phyloP scores from a whole-genome alignment of 2,888 invertebrate genomes.

The Anagyrus pseudococci region DNA sequence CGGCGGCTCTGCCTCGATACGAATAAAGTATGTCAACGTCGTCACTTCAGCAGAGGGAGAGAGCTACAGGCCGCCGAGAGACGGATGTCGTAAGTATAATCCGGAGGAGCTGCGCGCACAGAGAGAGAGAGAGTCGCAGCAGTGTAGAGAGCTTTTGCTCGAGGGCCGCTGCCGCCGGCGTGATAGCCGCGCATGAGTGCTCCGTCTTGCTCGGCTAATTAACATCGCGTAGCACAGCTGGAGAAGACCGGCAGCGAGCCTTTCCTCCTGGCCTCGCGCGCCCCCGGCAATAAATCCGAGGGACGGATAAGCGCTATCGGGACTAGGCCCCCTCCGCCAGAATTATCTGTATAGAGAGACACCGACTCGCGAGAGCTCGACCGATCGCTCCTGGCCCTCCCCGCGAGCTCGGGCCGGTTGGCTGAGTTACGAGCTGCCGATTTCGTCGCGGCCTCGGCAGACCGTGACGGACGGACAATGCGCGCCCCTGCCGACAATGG shows the following conservation, averaged over 20 bases:
- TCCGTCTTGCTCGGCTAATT: conserved; percentile 48
- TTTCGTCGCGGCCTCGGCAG: too few relatives aligned
- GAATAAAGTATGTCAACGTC: conserved; percentile 55
- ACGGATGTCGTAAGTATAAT: conserved; percentile 51
- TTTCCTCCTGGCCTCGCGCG: background rate
- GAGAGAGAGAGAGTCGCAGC: too few relatives aligned
- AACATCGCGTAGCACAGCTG: conserved; percentile 55
- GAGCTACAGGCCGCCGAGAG: conserved; percentile 44
- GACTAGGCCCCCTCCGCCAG: too few relatives aligned
- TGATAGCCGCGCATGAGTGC: conserved; percentile 16
- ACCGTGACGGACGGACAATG: too few relatives aligned
- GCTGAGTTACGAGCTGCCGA: too few relatives aligned
- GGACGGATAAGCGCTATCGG: conserved; percentile 58
- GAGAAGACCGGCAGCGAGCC: conserved; percentile 46
- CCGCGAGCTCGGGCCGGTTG: too few relatives aligned
- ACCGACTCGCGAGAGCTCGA: too few relatives aligned
- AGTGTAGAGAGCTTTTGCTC: too few relatives aligned
- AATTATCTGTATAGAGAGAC: too few relatives aligned
- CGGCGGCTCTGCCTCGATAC: conserved; percentile 33
- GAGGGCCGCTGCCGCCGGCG: too few relatives aligned
- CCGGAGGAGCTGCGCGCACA: conserved; percentile 4
- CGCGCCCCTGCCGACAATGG: too few relatives aligned
- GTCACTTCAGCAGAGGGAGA: conserved; percentile 54
- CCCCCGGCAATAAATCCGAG: conserved; percentile 55
- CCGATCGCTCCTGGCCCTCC: too few relatives aligned